Percentiles rank a stretch among this genome's conserved stretches.
phyloP scores from a whole-genome alignment of 2,113 vertebrate species.

The Meleagris gallopavo region DNA sequence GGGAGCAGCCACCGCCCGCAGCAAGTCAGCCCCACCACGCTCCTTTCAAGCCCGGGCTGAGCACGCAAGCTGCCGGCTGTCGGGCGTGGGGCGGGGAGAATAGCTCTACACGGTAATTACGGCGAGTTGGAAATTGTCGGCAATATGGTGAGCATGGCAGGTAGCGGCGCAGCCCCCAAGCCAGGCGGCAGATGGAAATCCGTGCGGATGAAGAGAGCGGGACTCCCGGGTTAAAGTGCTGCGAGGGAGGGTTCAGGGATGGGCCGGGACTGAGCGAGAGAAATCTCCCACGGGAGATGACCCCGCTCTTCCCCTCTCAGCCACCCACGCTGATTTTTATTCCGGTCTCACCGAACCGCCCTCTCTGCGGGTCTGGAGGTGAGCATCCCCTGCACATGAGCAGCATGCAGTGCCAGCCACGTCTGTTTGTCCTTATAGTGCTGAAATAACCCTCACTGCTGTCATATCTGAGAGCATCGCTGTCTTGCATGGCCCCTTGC shows the following conservation, averaged over 20 bases:
- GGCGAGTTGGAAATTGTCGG: not conserved
- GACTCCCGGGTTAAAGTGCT: accelerated
- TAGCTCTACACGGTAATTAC: slow-evolving; percentile 1
- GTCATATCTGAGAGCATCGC: accelerated
- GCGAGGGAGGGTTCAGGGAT: not conserved
- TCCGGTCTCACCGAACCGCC: not conserved
- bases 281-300: not conserved
- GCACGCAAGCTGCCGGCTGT: slow-evolving; percentile 45
- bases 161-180: not conserved
- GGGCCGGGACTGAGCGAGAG: not conserved
- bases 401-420: not conserved
- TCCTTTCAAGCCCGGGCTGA: slow-evolving; percentile 4
- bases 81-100: not conserved
- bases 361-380: not conserved
- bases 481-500: accelerated
- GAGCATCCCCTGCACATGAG: not conserved
- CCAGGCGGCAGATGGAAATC: slow-evolving; percentile 45
- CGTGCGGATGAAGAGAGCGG: not conserved
- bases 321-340: slow-evolving; percentile 43
- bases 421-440: not conserved
- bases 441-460: accelerated
- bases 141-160: slow-evolving; percentile 4
- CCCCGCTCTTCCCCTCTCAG: not conserved
- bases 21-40: not conserved
- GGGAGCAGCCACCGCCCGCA: not conserved